Base-by-base conservation (phyloP, 2,113 vertebrate species). In the Nothoprocta perdicaria region DNA sequence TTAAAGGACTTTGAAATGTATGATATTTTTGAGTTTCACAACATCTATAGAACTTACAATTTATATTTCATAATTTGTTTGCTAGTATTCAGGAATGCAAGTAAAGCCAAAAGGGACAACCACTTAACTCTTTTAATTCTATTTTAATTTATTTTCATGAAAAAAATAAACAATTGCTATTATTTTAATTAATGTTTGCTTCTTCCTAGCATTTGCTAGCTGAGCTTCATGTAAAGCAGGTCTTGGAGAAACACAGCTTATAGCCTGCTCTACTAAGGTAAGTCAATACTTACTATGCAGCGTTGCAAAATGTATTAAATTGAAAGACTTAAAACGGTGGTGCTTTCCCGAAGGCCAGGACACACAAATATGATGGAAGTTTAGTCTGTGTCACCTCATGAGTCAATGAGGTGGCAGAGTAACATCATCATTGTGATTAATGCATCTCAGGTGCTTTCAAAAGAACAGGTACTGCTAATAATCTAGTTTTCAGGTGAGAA, bases 31-130 rank as follows among this genome's bases (percentile, higher is more conserved):
- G 7, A 75, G 1, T 2, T 65, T 29, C 75, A 19, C 0, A 2
- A 6, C 8, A 61, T 4, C 10, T 52, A 18, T 1, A 24, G 9
- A 43, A 21, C 11, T 84, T 6, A 3, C 33, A 22, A 48, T 7
- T 11, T 58, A 23, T 0, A 0, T 2, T 82, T 48, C 43, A 0
- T 2, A 52, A 31, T 2, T 4, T 0, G 3, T 52, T 6, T 1
- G 41, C 6, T 21, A 1, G 4, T 19, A 9, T 6, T 57, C 8
- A 79, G 86, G n/a, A 48, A 80, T 22, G 22, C 1, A 65, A 33
- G 12, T 13, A 1, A 10, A 81, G 21, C 8, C n/a, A 12, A 65
- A 92, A 48, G 6, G 1, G 11, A 31, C 38, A 55, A 2, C 1
- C 35, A 7, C 2, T 8, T 65, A 19, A 35, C 48, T 48, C 10